Evolutionary conservation across 2,797 vertebrate species (phyloP).

Genomic region (Eulemur albifrons): DNA sequence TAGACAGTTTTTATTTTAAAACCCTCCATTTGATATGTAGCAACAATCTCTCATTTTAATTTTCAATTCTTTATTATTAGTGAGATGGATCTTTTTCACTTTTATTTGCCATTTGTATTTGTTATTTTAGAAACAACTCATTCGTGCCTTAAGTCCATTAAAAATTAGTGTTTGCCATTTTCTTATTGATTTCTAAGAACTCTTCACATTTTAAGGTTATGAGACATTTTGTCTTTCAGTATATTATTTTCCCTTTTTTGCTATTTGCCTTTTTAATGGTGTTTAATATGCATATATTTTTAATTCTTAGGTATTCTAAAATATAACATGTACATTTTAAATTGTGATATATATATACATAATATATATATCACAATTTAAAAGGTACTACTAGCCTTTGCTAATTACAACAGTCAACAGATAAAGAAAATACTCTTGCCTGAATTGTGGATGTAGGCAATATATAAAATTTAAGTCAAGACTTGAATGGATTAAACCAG

Average conservation of each 20-base stretch:
- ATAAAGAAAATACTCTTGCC: neutral
- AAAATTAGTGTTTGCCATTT: slow-evolving; percentile 35
- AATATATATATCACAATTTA: neutral
- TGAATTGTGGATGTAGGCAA: neutral
- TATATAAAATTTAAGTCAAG: neutral
- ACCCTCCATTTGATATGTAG: neutral
- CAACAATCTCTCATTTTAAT: neutral
- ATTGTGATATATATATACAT: neutral
- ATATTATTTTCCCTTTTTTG: neutral
- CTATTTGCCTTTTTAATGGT: neutral
- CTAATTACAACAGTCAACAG: neutral
- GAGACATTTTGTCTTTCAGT: neutral
- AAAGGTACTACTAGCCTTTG: neutral
- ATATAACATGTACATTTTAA: neutral
- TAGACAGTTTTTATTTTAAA: neutral
- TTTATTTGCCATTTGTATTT: neutral
- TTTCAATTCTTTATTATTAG: neutral
- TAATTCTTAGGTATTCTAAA: neutral
- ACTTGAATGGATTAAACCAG: neutral
- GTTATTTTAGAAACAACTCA: neutral
- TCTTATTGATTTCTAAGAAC: neutral
- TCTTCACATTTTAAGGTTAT: neutral
- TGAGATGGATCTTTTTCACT: neutral
- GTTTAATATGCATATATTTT: neutral
- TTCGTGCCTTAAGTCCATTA: neutral